Evolutionary conservation across 2,797 vertebrate species (phyloP).

Genomic region (Sorex maritimensis): DNA sequence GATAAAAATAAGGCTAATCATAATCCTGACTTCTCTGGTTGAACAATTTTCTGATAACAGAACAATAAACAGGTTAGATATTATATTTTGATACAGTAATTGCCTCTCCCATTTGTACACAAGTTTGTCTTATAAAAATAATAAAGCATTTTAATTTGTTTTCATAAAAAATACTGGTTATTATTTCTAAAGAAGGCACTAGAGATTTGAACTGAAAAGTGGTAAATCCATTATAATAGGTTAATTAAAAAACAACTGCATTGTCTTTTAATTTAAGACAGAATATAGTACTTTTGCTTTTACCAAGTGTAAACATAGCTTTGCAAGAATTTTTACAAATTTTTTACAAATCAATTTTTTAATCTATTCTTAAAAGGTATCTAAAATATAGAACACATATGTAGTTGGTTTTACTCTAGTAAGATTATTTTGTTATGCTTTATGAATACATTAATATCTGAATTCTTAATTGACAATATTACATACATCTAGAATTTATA

Average conservation of each 20-base stretch:
- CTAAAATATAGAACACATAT: not conserved
- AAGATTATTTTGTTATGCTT: not conserved
- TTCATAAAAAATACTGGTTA: not conserved
- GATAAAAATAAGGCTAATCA: not conserved
- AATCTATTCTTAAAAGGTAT: not conserved
- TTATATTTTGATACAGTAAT: not conserved
- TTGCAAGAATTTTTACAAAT: not conserved
- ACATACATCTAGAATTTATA: not conserved
- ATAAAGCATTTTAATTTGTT: not conserved
- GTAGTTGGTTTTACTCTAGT: not conserved
- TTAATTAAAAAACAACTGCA: not conserved
- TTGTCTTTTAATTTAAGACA: not conserved
- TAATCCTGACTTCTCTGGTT: not conserved
- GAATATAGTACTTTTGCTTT: not conserved
- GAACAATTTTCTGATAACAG: not conserved
- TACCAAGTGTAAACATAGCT: not conserved
- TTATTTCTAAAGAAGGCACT: not conserved
- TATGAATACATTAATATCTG: not conserved
- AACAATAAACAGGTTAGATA: not conserved
- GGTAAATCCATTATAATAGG: not conserved
- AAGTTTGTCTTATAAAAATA: not conserved
- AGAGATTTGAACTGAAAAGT: not conserved
- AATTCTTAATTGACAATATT: not conserved
- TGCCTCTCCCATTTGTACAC: not conserved
- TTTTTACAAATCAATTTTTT: not conserved